Percentiles rank a stretch among this genome's conserved stretches.
These are phyloP conservation scores for Callinectes sapidus DNA, from an alignment of 2,888 invertebrate species.

Conservation along the genomic window DNA sequence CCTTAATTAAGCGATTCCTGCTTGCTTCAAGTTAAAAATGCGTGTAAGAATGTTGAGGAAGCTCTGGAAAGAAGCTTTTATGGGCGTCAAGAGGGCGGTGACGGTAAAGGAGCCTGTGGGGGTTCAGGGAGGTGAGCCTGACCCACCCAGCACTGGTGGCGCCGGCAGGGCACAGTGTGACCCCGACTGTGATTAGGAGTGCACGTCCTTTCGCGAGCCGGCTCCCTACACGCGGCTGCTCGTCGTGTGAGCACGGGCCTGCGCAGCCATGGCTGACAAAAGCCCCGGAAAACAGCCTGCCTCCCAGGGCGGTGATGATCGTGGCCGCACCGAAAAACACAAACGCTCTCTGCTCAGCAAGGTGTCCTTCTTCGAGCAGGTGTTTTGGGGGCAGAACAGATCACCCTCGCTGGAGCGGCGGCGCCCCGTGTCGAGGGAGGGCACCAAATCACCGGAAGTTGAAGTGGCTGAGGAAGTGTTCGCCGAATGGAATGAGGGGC, in stretches of 20 bases:
- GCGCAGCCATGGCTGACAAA: conserved; percentile 61
- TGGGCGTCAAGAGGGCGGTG: neutral
- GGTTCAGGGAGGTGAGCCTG: conserved; percentile 31
- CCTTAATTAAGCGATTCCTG: neutral
- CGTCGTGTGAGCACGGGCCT: conserved; percentile 35
- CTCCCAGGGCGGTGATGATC: conserved; percentile 39
- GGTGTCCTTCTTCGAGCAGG: conserved; percentile 87
- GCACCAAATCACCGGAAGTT: conserved; percentile 37
- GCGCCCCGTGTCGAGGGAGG: conserved; percentile 28
- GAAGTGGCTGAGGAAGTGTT: conserved; percentile 51
- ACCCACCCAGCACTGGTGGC: neutral
- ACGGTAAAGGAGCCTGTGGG: conserved; percentile 20
- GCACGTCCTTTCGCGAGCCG: conserved; percentile 42
- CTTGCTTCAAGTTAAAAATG: neutral
- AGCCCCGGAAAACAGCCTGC: conserved; percentile 71
- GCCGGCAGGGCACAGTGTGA: conserved; percentile 44
- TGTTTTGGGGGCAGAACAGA: conserved; percentile 78
- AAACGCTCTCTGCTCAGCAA: conserved; percentile 81
- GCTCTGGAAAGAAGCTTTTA: neutral
- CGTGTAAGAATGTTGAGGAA: neutral
- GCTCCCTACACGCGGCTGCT: conserved; percentile 40
- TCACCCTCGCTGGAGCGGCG: conserved; percentile 66
- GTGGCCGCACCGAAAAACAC: conserved; percentile 57
- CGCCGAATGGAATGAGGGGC: conserved; percentile 48
- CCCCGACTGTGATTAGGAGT: conserved; percentile 53